These are phyloP conservation scores for Mionectes olivaceus DNA, from an alignment of 2,797 vertebrate species.

Conservation along the genomic window DNA sequence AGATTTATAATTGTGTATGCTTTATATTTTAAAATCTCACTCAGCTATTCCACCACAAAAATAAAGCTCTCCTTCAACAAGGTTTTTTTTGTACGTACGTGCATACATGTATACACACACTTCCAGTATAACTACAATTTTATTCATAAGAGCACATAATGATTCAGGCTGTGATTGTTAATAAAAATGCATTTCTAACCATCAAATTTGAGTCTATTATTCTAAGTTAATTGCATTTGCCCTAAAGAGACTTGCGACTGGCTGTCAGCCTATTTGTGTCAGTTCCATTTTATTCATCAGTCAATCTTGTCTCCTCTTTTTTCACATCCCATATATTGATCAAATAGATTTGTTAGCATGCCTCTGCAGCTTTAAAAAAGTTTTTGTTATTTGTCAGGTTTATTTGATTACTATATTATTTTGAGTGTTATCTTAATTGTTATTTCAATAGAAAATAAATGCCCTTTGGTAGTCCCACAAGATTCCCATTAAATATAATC, in stretches of 20 bases:
- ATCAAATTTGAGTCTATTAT: conserved; percentile 87
- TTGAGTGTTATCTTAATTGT: conserved; percentile 73
- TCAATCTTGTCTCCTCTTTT: conserved; percentile 82
- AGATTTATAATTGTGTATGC: conserved; percentile 71
- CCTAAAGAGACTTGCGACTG: conserved; percentile 85
- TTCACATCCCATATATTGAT: conserved; percentile 80
- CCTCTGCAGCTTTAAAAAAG: conserved; percentile 68
- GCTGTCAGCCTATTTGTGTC: conserved; percentile 86
- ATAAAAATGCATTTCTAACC: conserved; percentile 86
- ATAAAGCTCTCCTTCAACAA: conserved; percentile 41
- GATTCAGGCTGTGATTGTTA: conserved; percentile 81
- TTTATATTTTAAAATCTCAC: conserved; percentile 74
- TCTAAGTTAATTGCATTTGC: conserved; percentile 89
- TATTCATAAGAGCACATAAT: conserved; percentile 81
- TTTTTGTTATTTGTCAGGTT: conserved; percentile 73
- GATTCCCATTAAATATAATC: conserved; percentile 64
- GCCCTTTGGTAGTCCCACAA: conserved; percentile 61
- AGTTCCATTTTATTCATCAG: conserved; percentile 83
- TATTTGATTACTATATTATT: conserved; percentile 73
- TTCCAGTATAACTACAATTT: conserved; percentile 76
- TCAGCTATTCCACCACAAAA: conserved; percentile 56
- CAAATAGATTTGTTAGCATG: conserved; percentile 79
- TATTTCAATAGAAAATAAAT: conserved; percentile 75
- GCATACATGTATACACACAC: conserved; percentile 73
- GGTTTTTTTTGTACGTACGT: conserved; percentile 54